phyloP scores from a whole-genome alignment of 2,797 vertebrate species.

The Menidia menidia region DNA sequence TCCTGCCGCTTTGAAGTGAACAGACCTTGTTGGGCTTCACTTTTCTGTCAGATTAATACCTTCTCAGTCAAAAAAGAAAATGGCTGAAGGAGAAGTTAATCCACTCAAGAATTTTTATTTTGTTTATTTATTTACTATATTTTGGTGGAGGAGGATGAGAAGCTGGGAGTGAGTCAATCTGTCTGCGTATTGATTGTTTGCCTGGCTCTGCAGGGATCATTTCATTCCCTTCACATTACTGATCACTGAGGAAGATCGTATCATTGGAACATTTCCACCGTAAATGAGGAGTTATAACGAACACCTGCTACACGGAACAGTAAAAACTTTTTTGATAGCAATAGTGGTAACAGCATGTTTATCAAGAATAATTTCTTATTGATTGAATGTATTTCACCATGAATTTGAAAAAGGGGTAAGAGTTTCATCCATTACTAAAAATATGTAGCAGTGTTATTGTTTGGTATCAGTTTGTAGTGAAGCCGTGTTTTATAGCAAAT shows the following conservation, averaged over 20 bases:
- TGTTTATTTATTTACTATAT: conserved; percentile 21
- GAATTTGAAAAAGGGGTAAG: not conserved
- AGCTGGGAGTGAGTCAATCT: conserved; percentile 67
- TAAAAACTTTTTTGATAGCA: not conserved
- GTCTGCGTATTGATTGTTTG: conserved; percentile 78
- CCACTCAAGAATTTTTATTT: conserved; percentile 72
- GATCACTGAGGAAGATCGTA: conserved; percentile 43
- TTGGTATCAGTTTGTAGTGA: not conserved
- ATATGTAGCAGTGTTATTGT: not conserved
- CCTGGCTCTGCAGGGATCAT: conserved; percentile 56
- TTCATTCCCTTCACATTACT: conserved; percentile 45
- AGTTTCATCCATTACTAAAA: not conserved
- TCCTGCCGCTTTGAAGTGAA: conserved; percentile 78
- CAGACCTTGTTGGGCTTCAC: conserved; percentile 80
- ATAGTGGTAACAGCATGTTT: not conserved
- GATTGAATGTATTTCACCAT: not conserved
- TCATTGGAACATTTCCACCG: conserved; percentile 23
- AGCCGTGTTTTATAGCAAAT: not conserved
- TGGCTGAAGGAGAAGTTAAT: conserved; percentile 81
- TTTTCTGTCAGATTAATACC: conserved; percentile 84
- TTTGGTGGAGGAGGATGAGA: conserved; percentile 57
- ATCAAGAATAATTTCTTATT: not conserved
- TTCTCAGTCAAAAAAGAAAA: conserved; percentile 82
- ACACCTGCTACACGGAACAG: not conserved
- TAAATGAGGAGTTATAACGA: conserved; percentile 19